Base-by-base conservation (phyloP, 2,113 vertebrate genomes). In the Anolis carolinensis region DNA sequence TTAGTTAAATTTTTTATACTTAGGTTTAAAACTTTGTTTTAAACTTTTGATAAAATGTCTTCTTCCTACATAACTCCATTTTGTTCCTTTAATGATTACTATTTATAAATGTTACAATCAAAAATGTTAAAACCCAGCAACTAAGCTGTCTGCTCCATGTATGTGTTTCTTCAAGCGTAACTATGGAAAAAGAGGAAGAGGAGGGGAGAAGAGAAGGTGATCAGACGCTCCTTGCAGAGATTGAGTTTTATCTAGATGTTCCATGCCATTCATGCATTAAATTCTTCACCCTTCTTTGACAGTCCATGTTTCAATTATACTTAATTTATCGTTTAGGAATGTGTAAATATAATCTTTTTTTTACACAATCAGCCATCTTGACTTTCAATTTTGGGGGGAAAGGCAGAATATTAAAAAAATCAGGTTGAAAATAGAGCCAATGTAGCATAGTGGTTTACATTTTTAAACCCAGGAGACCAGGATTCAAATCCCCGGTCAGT, bases 301-400 rank as follows among this genome's bases (percentile, higher is more conserved):
- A 34, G 21, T 11, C 20, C 50, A 44, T 48, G 34, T 32, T 86
- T 74, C 73, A 86, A 74, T 30, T 52, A 62, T 50, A 73, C 52
- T 65, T 80, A 32, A 65, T 72, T 65, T 74, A 32, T n/a, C 79
- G 32, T 74, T 39, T 21, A 62, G 70, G 34, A 74, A 50, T 48
- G 16, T 44, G 34, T 83, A 83, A 55, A 83, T 67, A 10, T n/a
- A n/a, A n/a, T n/a, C n/a, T n/a, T n/a, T 75, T 74, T n/a, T 75
- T 27, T 63, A 21, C 52, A 59, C 55, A 59, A 16, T 59, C 18
- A 59, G 55, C 11, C 18, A 59, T 18, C 55, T 59, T 59, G 55
- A 59, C 14, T 59, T 59, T 59, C 55, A 59, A 18, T 59, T 18
- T 59, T 10, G 52, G 52, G 55, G 55, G 55, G 11, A 59, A 16